Evolutionary conservation across 2,888 invertebrate genomes (phyloP), one percentile per base, ranked within the genome.

Genomic region (Drosophila nr. perissopoda): DNA sequence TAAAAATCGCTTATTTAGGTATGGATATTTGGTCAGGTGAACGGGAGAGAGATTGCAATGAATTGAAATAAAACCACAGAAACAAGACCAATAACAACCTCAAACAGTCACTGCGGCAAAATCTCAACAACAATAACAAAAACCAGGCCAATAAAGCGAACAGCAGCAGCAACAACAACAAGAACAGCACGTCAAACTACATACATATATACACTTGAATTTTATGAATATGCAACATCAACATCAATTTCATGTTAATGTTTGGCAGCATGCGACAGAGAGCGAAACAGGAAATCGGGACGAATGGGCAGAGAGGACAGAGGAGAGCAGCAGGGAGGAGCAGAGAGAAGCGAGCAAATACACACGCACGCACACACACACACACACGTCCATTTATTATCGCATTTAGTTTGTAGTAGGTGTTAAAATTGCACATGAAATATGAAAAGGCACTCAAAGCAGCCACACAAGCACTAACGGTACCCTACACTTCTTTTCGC

Each of bases 361-460:
- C 1, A 52, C 27, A 48, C 25, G 34, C 36, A 52, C 52, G 34
- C 36, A 52, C 52, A 46, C 67, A 38, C 31, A 63, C 62, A 61
- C 38, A 66, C 31, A 40, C 42, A 18, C 51, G 21, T 18, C 52
- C 64, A 68, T 79, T 84, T 89, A 87, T 83, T 78, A 70, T 60
- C 67, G 76, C 76, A 70, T 79, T 89, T 76, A 84, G 76, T 72
- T 74, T 70, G 80, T 74, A 80, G 88, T 89, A 88, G 83, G 90
- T 86, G 90, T 85, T 88, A 76, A 86, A 86, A 86, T 76, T 82
- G 85, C 88, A 88, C 74, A 84, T 89, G 88, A 84, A 89, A 84
- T 88, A 89, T 89, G 89, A 84, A 89, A 76, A 88, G 71, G 60
- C 82, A 73, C 72, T 86, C 78, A 73, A 63, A 77, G 74, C 61